Conservation (phyloP, 1,140 invertebrate genomes). For the Polyergus mexicanus region DNA sequence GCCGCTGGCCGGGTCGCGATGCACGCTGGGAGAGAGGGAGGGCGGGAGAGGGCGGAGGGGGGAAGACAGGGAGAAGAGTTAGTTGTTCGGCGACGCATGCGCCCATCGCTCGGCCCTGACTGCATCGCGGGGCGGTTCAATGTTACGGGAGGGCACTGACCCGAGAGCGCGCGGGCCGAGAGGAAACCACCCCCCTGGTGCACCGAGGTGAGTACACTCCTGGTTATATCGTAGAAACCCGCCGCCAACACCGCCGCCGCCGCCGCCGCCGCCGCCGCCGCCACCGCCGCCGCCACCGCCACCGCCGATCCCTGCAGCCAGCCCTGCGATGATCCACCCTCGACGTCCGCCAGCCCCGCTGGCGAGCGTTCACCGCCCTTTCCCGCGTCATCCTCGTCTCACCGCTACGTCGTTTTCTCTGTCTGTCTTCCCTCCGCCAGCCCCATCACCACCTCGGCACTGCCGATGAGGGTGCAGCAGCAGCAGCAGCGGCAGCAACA, state of each 20-base stretch:
- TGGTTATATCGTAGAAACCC: slow-evolving; percentile 71
- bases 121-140: slow-evolving; percentile 86
- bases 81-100: slow-evolving; percentile 78
- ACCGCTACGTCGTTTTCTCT: slow-evolving; percentile 21
- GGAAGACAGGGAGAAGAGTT: not conserved
- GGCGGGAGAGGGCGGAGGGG: too few species aligned
- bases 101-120: slow-evolving; percentile 83
- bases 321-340: slow-evolving; percentile 73
- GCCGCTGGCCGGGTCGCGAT: slow-evolving; percentile 66
- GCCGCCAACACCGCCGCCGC: slow-evolving; percentile 45
- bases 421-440: slow-evolving; percentile 53
- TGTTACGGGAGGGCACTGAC: slow-evolving; percentile 86
- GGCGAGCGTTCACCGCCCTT: slow-evolving; percentile 49
- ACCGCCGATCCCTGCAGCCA: slow-evolving; percentile 69
- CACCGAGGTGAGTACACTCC: slow-evolving; percentile 81
- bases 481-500: slow-evolving; percentile 26
- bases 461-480: slow-evolving; percentile 60
- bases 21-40: slow-evolving; percentile 68
- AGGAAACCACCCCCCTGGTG: slow-evolving; percentile 78
- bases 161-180: slow-evolving; percentile 79
- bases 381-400: slow-evolving; percentile 17
- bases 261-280: slow-evolving; percentile 47
- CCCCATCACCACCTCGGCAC: slow-evolving; percentile 58
- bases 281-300: slow-evolving; percentile 14
- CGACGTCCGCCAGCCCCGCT: slow-evolving; percentile 19